phyloP scores from a whole-genome alignment of 2,888 invertebrate species.

The Notodonta ziczac region DNA sequence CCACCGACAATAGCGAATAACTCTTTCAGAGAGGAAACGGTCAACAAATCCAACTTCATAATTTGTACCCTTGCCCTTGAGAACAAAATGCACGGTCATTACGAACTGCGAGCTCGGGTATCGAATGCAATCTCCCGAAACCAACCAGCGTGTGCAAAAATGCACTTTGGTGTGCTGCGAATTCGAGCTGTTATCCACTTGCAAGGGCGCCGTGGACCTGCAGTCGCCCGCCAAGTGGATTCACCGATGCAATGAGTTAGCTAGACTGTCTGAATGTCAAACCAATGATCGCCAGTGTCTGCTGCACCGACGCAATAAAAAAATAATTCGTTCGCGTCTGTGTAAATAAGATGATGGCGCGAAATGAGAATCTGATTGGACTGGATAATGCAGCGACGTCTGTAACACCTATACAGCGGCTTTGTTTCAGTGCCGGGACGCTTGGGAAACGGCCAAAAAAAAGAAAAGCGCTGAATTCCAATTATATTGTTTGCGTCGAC shows the following conservation, averaged over 20 bases:
- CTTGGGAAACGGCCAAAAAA: slow-evolving; percentile 40
- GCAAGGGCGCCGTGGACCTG: slow-evolving; percentile 28
- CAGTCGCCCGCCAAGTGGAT: slow-evolving; percentile 54
- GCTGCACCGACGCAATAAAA: slow-evolving; percentile 78
- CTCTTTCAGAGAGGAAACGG: slow-evolving; percentile 58
- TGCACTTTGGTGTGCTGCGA: slow-evolving; percentile 26
- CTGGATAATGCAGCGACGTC: slow-evolving; percentile 34
- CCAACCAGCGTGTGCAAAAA: slow-evolving; percentile 29
- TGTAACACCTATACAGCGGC: slow-evolving; percentile 16
- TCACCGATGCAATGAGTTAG: slow-evolving; percentile 74
- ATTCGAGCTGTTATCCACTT: slow-evolving; percentile 46
- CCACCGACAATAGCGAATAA: slow-evolving; percentile 44
- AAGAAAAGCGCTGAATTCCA: slow-evolving; percentile 29
- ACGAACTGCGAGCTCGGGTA: slow-evolving; percentile 60
- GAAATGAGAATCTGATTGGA: slow-evolving; percentile 53
- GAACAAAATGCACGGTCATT: slow-evolving; percentile 75
- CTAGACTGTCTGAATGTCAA: slow-evolving; percentile 83
- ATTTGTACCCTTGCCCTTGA: slow-evolving; percentile 79
- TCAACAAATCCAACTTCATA: slow-evolving; percentile 65
- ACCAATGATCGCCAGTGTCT: slow-evolving; percentile 80
- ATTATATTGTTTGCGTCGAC: slow-evolving; percentile 32
- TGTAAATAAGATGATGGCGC: slow-evolving; percentile 74
- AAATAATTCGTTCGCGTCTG: slow-evolving; percentile 80
- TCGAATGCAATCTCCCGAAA: slow-evolving; percentile 60
- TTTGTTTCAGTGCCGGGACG: slow-evolving; percentile 39